These are phyloP conservation scores for Psittacula derbiana DNA, from an alignment of 2,797 vertebrate genomes.

Conservation along the genomic window DNA sequence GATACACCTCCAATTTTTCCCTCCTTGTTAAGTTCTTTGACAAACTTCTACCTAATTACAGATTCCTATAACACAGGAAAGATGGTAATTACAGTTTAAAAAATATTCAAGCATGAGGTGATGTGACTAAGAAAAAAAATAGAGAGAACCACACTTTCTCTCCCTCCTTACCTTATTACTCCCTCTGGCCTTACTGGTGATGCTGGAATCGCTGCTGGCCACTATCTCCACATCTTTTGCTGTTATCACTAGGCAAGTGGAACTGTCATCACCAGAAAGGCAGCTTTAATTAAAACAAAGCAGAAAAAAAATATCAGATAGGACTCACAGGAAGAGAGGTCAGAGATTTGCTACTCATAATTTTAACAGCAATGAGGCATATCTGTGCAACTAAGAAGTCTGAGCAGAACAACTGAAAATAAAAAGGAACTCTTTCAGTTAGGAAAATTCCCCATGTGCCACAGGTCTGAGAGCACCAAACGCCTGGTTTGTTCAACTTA, in stretches of 20 bases:
- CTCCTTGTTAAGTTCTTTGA: background rate
- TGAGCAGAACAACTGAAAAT: background rate
- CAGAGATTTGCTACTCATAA: background rate
- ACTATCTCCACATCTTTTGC: slow-evolving; percentile 93
- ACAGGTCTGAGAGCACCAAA: background rate
- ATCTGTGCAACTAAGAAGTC: background rate
- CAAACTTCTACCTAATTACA: background rate
- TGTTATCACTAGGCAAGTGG: slow-evolving; percentile 88
- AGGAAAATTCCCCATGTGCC: background rate
- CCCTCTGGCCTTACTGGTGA: slow-evolving; percentile 93
- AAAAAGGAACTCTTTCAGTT: background rate
- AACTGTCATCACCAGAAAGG: slow-evolving; percentile 91
- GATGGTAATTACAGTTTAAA: background rate
- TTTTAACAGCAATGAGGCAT: background rate
- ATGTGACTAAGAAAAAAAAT: background rate
- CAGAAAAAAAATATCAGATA: background rate
- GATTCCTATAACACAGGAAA: background rate
- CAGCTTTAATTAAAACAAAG: slow-evolving; percentile 72
- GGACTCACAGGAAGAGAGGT: background rate
- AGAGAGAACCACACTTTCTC: background rate
- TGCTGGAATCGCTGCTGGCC: slow-evolving; percentile 95
- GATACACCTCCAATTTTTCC: background rate
- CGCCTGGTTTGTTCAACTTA: background rate
- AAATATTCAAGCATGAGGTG: background rate
- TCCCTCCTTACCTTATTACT: slow-evolving; percentile 90